These are phyloP conservation scores for Thelaira solivaga DNA, from an alignment of 2,888 invertebrate genomes.

Conservation along the genomic window DNA sequence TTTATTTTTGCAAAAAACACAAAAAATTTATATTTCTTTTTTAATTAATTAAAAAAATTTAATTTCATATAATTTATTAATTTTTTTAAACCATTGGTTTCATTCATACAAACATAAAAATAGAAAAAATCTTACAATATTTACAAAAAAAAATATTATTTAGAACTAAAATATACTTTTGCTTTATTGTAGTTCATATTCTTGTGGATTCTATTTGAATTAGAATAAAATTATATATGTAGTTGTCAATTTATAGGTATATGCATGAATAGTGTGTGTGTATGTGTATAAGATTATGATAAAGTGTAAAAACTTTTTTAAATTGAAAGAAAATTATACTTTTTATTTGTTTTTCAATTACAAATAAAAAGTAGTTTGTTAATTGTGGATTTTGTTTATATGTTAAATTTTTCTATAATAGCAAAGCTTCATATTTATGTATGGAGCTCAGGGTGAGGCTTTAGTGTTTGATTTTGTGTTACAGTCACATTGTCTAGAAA, in stretches of 20 bases:
- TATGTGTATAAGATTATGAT: neutral
- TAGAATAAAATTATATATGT: constrained; percentile 45
- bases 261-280: neutral
- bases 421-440: no score
- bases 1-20: neutral
- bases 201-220: constrained; percentile 50
- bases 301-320: no score
- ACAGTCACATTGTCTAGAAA: no score
- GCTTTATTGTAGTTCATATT: constrained; percentile 46
- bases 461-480: no score
- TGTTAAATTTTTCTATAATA: no score
- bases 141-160: constrained; percentile 67
- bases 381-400: no score
- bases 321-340: no score
- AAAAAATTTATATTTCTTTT: neutral
- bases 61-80: constrained; percentile 67
- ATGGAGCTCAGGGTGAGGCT: no score
- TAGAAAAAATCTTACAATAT: constrained; percentile 73
- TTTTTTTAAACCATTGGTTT: constrained; percentile 71
- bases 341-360: no score
- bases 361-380: no score
- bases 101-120: constrained; percentile 74
- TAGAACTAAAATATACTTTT: constrained; percentile 54
- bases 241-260: neutral
- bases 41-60: constrained; percentile 65